A percentile compares a stretch with the other conserved stretches of the same genome.
phyloP scores from a whole-genome alignment of 2,888 invertebrate species.

The Trimorus sp. region DNA sequence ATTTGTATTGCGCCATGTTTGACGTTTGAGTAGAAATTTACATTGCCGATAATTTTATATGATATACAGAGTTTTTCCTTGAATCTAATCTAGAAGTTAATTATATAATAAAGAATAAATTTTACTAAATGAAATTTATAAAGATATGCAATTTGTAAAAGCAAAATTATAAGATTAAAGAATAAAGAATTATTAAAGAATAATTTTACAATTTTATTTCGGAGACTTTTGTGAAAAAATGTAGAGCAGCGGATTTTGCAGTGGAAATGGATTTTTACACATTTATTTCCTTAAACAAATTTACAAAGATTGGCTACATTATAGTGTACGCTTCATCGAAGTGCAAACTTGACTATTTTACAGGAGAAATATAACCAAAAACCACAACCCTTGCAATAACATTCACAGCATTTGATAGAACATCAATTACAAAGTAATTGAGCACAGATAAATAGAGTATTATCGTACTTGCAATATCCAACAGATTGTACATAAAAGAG shows the following conservation, averaged over 20 bases:
- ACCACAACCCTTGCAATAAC: not conserved
- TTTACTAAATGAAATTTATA: too few relatives aligned
- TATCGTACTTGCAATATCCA: not conserved
- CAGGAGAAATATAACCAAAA: not conserved
- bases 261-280: not conserved
- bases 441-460: conserved; percentile 17
- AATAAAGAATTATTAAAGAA: too few relatives aligned
- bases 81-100: not conserved
- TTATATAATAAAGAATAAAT: not conserved
- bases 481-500: not conserved
- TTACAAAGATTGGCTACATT: conserved; percentile 16
- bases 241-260: too few relatives aligned
- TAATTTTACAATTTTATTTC: too few relatives aligned
- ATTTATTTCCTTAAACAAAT: conserved; percentile 21
- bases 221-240: too few relatives aligned
- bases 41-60: conserved; percentile 8
- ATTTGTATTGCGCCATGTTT: conserved; percentile 40
- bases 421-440: not conserved
- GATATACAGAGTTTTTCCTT: not conserved
- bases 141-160: too few relatives aligned
- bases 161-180: too few relatives aligned
- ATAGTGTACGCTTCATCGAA: not conserved
- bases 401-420: not conserved
- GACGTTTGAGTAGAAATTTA: conserved; percentile 1
- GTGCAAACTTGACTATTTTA: not conserved